Base-by-base conservation (phyloP, 2,888 invertebrate species). In the Eumerus sabulonum region DNA sequence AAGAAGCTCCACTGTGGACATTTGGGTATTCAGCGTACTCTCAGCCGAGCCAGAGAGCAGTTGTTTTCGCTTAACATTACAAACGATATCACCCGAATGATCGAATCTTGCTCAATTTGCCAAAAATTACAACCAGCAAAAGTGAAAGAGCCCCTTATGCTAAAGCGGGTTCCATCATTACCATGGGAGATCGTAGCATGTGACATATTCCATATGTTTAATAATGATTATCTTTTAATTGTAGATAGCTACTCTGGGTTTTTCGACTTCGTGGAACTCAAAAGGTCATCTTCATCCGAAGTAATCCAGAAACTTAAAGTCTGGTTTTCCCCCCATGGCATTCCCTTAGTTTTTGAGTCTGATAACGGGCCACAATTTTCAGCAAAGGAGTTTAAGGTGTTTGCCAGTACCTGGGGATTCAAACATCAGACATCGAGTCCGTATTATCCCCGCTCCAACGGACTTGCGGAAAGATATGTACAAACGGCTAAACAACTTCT, bases 301-400 rank as follows among this genome's bases (percentile, higher is more conserved):
- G 54, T 71, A 19, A 82, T 74, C 18, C 45, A 57, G 36, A 35
- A 13, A 14, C 44, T 72, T 40, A 76, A 81, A 40, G 60, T 42
- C 13, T 82, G 81, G 71, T 81, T 81, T 54, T 53, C 71, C 36
- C 74, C 63, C 5, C 64, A 74, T 45, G 82, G 76, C 19, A 76
- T 82, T 36, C 79, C 79, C 12, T 38, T 54, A 9, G 59, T 76
- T 36, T 16, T 73, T 11, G 73, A 81, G 36, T 68, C 73, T 9
- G 76, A 73, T 13, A 82, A 73, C 45, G 70, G 76, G 13, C 59
- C 77, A 18, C 67, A 81, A 51, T 81, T 76, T n/a, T 9, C 67
- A 1, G 68, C 76, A 3, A 64, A 67, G 18, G 66, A 81, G 45
- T 82, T 82, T 50, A 19, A 47, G 0, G 38, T 66, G 11, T 82